These are phyloP conservation scores for Chelidonichthys spinosus DNA, from an alignment of 2,797 vertebrate species.

Conservation along the genomic window DNA sequence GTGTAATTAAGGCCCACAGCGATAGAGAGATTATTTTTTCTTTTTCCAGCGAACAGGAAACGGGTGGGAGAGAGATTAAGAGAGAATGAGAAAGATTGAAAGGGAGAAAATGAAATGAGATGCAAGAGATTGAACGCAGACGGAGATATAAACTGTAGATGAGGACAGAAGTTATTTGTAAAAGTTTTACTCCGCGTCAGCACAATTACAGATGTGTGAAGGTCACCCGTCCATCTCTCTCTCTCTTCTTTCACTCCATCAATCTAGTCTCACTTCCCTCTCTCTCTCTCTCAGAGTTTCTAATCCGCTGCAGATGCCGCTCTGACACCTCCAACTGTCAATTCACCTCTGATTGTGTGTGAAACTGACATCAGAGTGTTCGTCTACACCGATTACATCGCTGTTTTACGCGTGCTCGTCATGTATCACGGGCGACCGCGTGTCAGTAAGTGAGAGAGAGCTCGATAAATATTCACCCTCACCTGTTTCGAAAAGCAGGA, in stretches of 20 bases:
- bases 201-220: conserved; percentile 55
- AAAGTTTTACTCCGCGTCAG: conserved; percentile 58
- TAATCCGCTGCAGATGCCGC: conserved; percentile 57
- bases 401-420: conserved; percentile 5
- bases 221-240: conserved; percentile 61
- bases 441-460: conserved; percentile 14
- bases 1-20: conserved; percentile 77
- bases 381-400: conserved; percentile 19
- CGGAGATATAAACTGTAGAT: conserved; percentile 24
- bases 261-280: conserved; percentile 61
- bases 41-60: conserved; percentile 57
- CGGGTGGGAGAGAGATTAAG: conserved; percentile 38
- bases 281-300: conserved; percentile 45
- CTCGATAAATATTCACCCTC: conserved; percentile 37
- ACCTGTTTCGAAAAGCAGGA: conserved; percentile 34
- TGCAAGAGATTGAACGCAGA: not conserved
- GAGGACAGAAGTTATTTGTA: conserved; percentile 58
- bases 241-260: conserved; percentile 54
- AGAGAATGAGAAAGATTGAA: conserved; percentile 28
- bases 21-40: conserved; percentile 71
- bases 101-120: conserved; percentile 43
- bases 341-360: conserved; percentile 34
- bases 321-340: conserved; percentile 57
- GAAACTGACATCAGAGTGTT: not conserved
- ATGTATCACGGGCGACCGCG: not conserved